These are phyloP conservation scores for Rhodinocichla rosea DNA, from an alignment of 2,113 vertebrate genomes.

Conservation along the genomic window DNA sequence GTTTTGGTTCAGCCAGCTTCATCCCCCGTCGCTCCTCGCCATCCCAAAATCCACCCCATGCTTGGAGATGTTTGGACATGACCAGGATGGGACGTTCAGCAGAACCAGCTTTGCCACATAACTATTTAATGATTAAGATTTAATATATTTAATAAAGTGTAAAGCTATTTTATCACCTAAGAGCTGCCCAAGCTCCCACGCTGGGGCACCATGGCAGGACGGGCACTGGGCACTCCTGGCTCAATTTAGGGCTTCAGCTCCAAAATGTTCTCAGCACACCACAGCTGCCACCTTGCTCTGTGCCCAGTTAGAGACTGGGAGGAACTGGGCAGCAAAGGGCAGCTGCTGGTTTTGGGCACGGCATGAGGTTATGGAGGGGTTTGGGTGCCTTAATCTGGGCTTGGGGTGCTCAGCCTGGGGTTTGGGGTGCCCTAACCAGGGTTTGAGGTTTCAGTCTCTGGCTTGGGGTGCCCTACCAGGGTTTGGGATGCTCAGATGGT, in stretches of 20 bases:
- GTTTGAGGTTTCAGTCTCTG: rapidly evolving
- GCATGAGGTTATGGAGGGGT: rapidly evolving
- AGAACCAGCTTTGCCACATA: neutral
- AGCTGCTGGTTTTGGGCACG: neutral
- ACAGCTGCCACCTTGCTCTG: rapidly evolving
- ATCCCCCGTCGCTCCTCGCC: rapidly evolving
- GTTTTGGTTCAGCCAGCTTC: neutral
- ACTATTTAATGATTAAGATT: slow-evolving; percentile 59
- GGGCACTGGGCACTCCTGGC: neutral
- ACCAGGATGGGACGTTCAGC: neutral
- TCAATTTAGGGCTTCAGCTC: neutral
- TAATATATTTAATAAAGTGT: slow-evolving; percentile 62
- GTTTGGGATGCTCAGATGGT: no score
- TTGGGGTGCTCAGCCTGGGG: rapidly evolving
- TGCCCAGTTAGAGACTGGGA: neutral
- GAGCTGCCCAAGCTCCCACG: neutral
- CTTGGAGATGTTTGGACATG: neutral
- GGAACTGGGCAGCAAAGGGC: neutral
- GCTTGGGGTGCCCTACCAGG: rapidly evolving
- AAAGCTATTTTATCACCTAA: neutral
- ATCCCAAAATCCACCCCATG: neutral
- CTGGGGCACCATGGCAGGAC: rapidly evolving
- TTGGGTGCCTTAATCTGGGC: neutral
- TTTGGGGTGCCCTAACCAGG: rapidly evolving
- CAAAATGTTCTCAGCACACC: rapidly evolving